phyloP scores from a whole-genome alignment of 2,113 vertebrate species.

The Syngnathus floridae region DNA sequence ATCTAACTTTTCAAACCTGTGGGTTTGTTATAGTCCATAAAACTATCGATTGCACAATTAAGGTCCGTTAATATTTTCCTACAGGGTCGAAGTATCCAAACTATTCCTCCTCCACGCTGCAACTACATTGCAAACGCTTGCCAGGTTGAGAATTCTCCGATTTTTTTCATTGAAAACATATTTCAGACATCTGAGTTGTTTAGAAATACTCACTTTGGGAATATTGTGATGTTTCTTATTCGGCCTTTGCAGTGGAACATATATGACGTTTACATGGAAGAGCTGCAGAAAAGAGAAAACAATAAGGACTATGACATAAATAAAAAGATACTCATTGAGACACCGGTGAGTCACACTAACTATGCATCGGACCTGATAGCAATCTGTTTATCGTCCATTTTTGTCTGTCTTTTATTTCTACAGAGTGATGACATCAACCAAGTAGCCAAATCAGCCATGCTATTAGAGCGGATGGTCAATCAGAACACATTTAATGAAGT shows the following conservation, averaged over 20 bases:
- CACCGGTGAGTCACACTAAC: constrained; percentile 62
- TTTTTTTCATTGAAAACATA: background rate
- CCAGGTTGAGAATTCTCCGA: constrained; percentile 70
- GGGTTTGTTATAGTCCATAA: background rate
- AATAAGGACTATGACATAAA: constrained; percentile 66
- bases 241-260: constrained; percentile 80
- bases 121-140: constrained; percentile 78
- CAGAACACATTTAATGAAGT: constrained; percentile 86
- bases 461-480: constrained; percentile 86
- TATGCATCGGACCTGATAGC: background rate
- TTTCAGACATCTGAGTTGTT: background rate
- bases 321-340: constrained; percentile 70
- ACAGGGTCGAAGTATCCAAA: constrained; percentile 81
- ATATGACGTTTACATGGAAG: constrained; percentile 80
- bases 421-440: constrained; percentile 77
- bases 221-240: background rate
- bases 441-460: constrained; percentile 73
- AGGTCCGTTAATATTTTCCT: constrained; percentile 21
- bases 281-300: constrained; percentile 80
- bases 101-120: constrained; percentile 77
- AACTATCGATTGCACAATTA: constrained; percentile 1
- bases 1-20: background rate
- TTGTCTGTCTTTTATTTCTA: constrained; percentile 21
- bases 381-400: background rate
- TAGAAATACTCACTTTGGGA: background rate